phyloP scores from a whole-genome alignment of 2,113 vertebrate genomes.

The human region DNA sequence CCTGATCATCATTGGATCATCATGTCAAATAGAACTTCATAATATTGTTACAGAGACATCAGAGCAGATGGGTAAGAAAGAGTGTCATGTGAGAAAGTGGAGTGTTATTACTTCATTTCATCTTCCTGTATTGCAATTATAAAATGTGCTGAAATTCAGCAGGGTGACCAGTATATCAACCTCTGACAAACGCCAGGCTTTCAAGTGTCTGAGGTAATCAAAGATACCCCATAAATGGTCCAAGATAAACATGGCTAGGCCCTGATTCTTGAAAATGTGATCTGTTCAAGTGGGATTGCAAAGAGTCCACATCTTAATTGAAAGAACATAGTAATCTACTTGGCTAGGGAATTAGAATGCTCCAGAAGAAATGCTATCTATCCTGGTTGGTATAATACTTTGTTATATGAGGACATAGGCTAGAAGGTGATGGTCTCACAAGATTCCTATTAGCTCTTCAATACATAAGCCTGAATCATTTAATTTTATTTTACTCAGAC shows the following conservation, averaged over 20 bases:
- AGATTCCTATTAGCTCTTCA: background rate
- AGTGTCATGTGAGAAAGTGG: background rate
- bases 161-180: background rate
- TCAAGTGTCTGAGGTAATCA: background rate
- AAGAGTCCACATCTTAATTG: background rate
- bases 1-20: conserved; percentile 30
- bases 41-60: conserved; percentile 54
- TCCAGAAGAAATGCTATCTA: conserved; percentile 20
- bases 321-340: background rate
- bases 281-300: background rate
- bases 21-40: conserved; percentile 54
- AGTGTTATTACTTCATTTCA: conserved; percentile 45
- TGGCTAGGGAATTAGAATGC: background rate
- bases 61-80: conserved; percentile 34
- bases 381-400: background rate
- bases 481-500: conserved; percentile 10
- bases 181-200: background rate
- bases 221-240: background rate
- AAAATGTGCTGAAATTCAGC: conserved; percentile 27
- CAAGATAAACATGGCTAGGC: background rate
- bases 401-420: background rate
- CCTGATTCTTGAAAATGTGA: background rate
- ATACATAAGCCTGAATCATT: background rate
- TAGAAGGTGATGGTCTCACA: background rate
- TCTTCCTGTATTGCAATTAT: conserved; percentile 16